phyloP scores from a whole-genome alignment of 2,113 vertebrate genomes.

The Petaurus breviceps region DNA sequence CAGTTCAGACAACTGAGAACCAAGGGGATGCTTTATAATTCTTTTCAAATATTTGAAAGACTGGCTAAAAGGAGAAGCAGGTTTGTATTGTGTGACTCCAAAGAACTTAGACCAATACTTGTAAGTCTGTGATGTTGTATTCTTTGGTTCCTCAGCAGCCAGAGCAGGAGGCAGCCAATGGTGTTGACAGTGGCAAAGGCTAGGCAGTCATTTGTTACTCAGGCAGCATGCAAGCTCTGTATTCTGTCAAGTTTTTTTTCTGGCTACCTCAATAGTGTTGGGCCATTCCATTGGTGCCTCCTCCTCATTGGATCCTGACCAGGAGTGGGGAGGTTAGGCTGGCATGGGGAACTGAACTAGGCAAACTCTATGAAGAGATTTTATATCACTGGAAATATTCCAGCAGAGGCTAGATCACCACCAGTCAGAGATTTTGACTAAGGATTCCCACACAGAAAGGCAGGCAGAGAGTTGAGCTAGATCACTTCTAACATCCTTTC shows the following conservation, averaged over 20 bases:
- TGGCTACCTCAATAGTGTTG: background rate
- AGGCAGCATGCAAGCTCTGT: background rate
- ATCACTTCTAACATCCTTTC: background rate
- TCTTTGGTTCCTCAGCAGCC: background rate
- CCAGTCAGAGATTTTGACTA: background rate
- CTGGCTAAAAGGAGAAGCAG: background rate
- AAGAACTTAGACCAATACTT: background rate
- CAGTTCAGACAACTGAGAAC: background rate
- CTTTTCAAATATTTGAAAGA: background rate
- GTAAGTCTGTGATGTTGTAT: background rate
- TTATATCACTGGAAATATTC: background rate
- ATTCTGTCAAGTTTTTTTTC: background rate
- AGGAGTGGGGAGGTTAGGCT: background rate
- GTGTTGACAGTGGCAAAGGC: background rate
- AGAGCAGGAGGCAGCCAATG: background rate
- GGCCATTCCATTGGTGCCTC: background rate
- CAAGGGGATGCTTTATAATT: background rate
- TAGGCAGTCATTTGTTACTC: background rate
- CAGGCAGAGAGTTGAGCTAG: background rate
- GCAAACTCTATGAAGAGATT: background rate
- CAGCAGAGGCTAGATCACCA: background rate
- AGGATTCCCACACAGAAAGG: background rate
- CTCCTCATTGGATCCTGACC: background rate
- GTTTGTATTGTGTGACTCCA: background rate
- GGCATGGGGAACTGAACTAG: background rate